phyloP scores from a whole-genome alignment of 2,888 invertebrate genomes.

The Diarsia dahlii region DNA sequence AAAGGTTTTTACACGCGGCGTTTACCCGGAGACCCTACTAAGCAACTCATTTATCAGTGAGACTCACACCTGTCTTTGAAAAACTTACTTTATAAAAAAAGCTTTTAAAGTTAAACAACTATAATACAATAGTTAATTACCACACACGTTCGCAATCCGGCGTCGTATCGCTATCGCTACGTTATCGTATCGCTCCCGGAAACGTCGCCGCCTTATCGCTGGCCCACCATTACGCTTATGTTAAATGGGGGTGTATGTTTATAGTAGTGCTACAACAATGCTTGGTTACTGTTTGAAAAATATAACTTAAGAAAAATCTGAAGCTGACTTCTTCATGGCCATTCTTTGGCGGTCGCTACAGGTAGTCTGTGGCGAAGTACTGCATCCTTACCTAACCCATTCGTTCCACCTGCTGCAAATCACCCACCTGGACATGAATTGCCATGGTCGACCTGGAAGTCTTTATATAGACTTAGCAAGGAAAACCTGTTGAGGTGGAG shows the following conservation, averaged over 20 bases:
- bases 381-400: no score
- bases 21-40: neutral
- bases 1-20: no score
- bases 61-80: neutral
- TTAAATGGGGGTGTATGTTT: conserved; percentile 53
- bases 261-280: conserved; percentile 23
- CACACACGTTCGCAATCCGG: conserved; percentile 61
- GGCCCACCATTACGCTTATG: conserved; percentile 59
- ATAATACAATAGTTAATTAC: conserved; percentile 58
- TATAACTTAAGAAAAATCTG: neutral
- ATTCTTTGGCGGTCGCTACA: no score
- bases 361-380: no score
- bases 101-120: conserved; percentile 1
- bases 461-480: no score
- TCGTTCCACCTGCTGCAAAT: no score
- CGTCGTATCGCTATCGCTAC: conserved; percentile 63
- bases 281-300: conserved; percentile 19
- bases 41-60: neutral
- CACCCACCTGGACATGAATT: no score
- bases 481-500: no score
- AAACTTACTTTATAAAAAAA: conserved; percentile 3
- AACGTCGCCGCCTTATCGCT: conserved; percentile 72
- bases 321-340: no score
- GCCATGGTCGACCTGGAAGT: no score
- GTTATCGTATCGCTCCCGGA: conserved; percentile 75